Conservation (phyloP, 2,888 invertebrate genomes). For the Priocnemis perturbator region DNA sequence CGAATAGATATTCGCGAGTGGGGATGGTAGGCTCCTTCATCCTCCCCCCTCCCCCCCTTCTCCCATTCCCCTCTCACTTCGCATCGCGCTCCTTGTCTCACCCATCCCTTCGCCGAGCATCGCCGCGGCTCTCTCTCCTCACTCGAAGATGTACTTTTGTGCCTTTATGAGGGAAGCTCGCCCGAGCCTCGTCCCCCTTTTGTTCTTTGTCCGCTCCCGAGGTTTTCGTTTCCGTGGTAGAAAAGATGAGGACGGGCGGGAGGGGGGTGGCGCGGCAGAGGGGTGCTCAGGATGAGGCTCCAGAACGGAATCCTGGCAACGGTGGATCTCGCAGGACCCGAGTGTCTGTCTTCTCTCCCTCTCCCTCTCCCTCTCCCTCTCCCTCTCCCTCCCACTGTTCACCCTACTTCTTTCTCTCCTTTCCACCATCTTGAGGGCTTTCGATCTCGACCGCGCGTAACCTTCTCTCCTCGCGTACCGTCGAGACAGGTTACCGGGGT, state of each 20-base stretch:
- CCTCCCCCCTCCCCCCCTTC: conserved; percentile 7
- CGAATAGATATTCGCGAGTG: conserved; percentile 63
- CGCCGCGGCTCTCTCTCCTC: conserved; percentile 45
- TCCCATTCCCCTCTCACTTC: conserved; percentile 6
- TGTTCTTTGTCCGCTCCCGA: conserved; percentile 49
- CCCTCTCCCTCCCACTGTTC: conserved; percentile 21
- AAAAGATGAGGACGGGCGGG: neutral
- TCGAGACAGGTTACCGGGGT: conserved; percentile 49
- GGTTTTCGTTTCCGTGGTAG: conserved; percentile 54
- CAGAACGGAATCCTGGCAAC: conserved; percentile 36
- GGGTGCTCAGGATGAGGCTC: conserved; percentile 17
- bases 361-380: conserved; percentile 24
- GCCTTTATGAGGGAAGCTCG: conserved; percentile 66
- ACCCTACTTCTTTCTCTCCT: conserved; percentile 16
- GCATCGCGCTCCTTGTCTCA: neutral
- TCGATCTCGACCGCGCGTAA: conserved; percentile 36
- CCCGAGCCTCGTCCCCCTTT: conserved; percentile 59
- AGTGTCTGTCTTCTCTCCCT: conserved; percentile 25
- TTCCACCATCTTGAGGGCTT: conserved; percentile 21
- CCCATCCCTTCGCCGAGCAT: neutral
- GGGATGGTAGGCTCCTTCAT: neutral
- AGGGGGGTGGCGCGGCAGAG: conserved; percentile 21
- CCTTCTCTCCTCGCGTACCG: conserved; percentile 42
- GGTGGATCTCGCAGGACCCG: conserved; percentile 51
- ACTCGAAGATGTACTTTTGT: conserved; percentile 70